A percentile compares a stretch with the other conserved stretches of the same genome.
These are phyloP conservation scores for Xyliphius kryptos DNA, from an alignment of 2,113 vertebrate species.

Conservation along the genomic window DNA sequence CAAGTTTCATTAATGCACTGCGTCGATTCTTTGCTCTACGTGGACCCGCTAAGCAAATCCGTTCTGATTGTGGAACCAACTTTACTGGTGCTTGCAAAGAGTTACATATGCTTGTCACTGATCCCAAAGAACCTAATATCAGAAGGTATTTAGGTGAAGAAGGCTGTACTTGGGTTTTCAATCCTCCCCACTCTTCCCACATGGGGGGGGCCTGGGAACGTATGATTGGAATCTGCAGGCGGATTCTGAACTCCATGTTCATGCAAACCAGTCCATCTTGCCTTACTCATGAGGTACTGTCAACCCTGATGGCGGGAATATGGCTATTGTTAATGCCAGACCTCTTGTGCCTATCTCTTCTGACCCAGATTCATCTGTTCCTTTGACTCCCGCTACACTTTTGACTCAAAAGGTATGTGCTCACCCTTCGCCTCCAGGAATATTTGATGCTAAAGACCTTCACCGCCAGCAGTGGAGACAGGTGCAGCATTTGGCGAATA, in stretches of 20 bases:
- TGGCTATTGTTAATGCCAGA: neutral
- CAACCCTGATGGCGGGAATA: neutral
- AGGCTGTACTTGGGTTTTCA: constrained; percentile 20
- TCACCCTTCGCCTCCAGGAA: neutral
- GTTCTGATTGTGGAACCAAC: constrained; percentile 34
- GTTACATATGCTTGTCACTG: neutral
- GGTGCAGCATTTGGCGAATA: neutral
- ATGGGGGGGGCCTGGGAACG: constrained; percentile 11
- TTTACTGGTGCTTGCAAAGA: constrained; percentile 16
- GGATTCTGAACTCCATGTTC: neutral
- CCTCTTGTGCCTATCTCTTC: neutral
- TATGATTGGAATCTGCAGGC: neutral
- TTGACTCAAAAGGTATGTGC: neutral
- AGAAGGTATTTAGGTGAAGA: constrained; percentile 4
- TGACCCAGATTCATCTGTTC: neutral
- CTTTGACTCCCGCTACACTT: neutral
- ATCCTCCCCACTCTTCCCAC: neutral
- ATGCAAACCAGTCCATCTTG: neutral
- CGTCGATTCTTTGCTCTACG: neutral
- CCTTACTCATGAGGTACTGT: constrained; percentile 1
- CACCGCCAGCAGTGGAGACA: neutral
- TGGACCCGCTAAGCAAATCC: constrained; percentile 18
- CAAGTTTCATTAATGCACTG: constrained; percentile 41
- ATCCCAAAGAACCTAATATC: neutral
- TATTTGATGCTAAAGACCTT: neutral